Evolutionary conservation across 35 echinoderm and acorn worm genomes (phyloP).

Genomic region (Nesometra sesokonis): DNA sequence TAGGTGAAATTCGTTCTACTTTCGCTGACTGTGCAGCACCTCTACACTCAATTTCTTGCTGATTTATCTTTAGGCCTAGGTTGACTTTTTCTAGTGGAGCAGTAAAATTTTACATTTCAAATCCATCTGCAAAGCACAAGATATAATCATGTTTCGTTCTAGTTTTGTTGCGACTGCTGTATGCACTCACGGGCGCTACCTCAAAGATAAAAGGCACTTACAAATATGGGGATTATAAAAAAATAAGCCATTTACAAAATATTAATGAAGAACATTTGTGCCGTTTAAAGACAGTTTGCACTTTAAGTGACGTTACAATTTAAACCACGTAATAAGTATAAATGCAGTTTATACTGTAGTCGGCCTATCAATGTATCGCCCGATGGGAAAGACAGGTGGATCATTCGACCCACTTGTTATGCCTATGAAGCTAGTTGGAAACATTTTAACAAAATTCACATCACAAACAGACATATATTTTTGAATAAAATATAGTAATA

Average conservation of each 20-base stretch:
- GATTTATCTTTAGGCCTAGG: too few species aligned
- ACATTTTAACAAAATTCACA: too few species aligned
- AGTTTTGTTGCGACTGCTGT: not conserved
- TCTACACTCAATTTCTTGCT: too few species aligned
- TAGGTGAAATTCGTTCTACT: too few species aligned
- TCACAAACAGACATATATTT: too few species aligned
- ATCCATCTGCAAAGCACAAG: not conserved
- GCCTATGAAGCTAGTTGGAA: too few species aligned
- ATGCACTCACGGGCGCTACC: not conserved
- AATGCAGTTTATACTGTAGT: not conserved
- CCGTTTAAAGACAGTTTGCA: not conserved
- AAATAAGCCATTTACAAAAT: not conserved
- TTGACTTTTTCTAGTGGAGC: too few species aligned
- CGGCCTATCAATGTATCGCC: not conserved
- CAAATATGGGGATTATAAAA: not conserved
- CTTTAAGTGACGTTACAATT: not conserved
- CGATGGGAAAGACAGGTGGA: not conserved
- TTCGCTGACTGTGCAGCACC: too few species aligned
- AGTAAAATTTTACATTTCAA: too few species aligned
- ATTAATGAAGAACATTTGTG: conserved; percentile 1
- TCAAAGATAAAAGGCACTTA: not conserved
- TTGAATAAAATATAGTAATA: too few species aligned
- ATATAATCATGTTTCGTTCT: not conserved
- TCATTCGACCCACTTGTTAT: not conserved
- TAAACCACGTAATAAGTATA: not conserved